Conservation (phyloP, 2,888 invertebrate species). For the Clivina fossor region DNA sequence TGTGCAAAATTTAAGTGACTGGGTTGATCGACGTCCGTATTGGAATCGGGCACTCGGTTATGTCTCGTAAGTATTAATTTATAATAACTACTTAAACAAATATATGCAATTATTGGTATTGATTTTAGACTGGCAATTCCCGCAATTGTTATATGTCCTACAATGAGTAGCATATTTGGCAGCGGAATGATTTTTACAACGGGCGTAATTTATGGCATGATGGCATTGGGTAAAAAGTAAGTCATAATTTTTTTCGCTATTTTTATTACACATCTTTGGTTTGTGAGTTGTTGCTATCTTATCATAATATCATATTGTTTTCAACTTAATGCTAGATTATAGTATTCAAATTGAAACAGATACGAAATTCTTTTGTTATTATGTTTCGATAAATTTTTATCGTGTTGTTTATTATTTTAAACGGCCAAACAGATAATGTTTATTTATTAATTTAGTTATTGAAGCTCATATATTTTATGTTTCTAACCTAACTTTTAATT, state of each 20-base stretch:
- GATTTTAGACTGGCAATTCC: conserved; percentile 72
- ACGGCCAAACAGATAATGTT: no score
- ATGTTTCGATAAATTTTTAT: no score
- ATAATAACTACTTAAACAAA: not conserved
- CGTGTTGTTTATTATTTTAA: no score
- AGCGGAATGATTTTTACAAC: conserved; percentile 86
- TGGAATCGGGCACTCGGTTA: conserved; percentile 89
- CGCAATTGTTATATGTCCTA: conserved; percentile 76
- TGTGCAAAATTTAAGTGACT: conserved; percentile 82
- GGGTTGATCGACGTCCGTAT: conserved; percentile 80
- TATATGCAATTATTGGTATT: conserved; percentile 5
- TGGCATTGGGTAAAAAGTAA: conserved; percentile 95
- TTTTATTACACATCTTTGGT: no score
- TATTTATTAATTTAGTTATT: no score
- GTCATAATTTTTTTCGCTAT: conserved; percentile 56
- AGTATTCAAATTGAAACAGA: no score
- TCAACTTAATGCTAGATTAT: conserved; percentile 18
- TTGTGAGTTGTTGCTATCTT: conserved; percentile 6
- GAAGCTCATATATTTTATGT: no score
- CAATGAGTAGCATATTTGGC: conserved; percentile 78
- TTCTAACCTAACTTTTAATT: no score
- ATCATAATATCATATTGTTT: conserved; percentile 26
- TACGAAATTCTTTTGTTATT: no score
- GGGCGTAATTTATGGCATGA: conserved; percentile 89
- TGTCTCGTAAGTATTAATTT: conserved; percentile 69